These are phyloP conservation scores for Philaethria dido DNA, from an alignment of 2,888 invertebrate species.

Conservation along the genomic window DNA sequence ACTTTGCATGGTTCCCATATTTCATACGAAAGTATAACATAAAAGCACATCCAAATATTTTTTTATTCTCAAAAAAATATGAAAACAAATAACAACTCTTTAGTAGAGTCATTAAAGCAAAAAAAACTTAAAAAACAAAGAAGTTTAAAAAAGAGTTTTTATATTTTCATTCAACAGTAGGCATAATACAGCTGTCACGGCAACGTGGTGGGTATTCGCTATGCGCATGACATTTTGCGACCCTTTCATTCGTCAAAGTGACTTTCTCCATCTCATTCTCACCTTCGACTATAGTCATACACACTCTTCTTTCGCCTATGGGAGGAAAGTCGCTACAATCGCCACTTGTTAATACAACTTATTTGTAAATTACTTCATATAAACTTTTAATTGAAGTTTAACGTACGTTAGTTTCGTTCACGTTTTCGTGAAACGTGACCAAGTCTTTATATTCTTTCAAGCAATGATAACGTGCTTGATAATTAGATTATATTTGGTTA, in stretches of 20 bases:
- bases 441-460: neutral
- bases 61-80: neutral
- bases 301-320: neutral
- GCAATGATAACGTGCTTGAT: neutral
- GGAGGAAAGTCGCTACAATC: constrained; percentile 1
- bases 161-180: constrained; percentile 30
- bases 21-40: neutral
- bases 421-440: constrained; percentile 14
- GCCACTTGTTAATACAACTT: constrained; percentile 22
- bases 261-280: constrained; percentile 4
- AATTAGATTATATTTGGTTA: constrained; percentile 4
- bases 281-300: neutral
- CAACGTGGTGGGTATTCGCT: constrained; percentile 60
- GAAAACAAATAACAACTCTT: neutral
- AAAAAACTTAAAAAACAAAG: neutral
- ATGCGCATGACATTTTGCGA: constrained; percentile 63
- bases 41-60: neutral
- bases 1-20: too few species aligned
- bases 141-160: neutral
- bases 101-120: neutral
- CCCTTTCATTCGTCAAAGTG: neutral
- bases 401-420: constrained; percentile 6
- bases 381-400: constrained; percentile 20
- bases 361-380: constrained; percentile 15
- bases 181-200: constrained; percentile 28